Base-by-base conservation (phyloP, 2,113 vertebrate species). In the Polypterus senegalus region DNA sequence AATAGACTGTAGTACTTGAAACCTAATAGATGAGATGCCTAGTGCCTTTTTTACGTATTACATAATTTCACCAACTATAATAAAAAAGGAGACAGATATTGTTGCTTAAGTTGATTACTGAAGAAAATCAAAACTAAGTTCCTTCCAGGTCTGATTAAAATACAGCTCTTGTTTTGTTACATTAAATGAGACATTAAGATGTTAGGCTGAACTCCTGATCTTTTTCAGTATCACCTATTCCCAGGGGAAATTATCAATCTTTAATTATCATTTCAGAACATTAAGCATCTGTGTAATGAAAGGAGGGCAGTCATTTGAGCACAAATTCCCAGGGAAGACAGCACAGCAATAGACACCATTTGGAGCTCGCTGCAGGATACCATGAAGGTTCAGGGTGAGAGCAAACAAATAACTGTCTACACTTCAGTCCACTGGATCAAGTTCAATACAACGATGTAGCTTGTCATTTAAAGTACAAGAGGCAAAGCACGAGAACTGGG, bases 181-280 rank as follows among this genome's bases (percentile, higher is more conserved):
- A 11, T 58, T 60, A 58, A 44, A 57, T 3, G 45, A 71, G 62
- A 69, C 64, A 68, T 57, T 46, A 44, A 11, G 56, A 57, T 57
- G 56, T 57, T 57, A 57, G 10, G 6, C 48, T 65, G 63, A 71
- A 74, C 69, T 71, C 59, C 56, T 67, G 67, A 65, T 70, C 73
- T 67, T 61, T 61, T 47, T 60, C 67, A 60, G 60, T 66, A 60
- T 59, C 54, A 61, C 48, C 59, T 47, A 49, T 46, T 63, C 66
- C 68, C 49, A 52, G 51, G 73, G 75, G 69, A 70, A 73, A 74
- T 70, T 58, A 71, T 70, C 68, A 66, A 70, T 75, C 68, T 77
- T 77, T 77, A 77, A 77, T 77, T 71, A 77, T 77, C 63, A 59
- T 63, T 58, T 61, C 61, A 43, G 49, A 61, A 60, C 66, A 65